Evolutionary conservation across 2,113 vertebrate species (phyloP), one percentile per base, ranked within the genome.

Genomic region (Beaufortia kweichowensis): DNA sequence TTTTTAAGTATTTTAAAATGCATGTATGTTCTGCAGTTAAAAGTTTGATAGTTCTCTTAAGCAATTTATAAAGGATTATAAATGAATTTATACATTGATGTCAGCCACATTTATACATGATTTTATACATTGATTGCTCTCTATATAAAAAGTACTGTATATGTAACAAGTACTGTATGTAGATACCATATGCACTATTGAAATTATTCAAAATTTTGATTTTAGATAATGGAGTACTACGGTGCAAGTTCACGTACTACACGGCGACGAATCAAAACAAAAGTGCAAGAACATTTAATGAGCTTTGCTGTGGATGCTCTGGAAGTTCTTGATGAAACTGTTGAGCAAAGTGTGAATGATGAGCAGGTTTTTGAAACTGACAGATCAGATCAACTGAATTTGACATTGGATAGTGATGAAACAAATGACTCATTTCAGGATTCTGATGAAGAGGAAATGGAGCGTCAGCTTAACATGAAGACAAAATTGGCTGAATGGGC

Each of bases 201-300:
- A 43, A 43, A 12, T 57, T 57, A 26, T 28, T 17, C 24, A 12
- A 5, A 60, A 28, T 60, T 60, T 60, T 31, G 57, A 31, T 60
- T 60, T 60, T 60, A 60, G 28, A 31, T 9, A 60, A 60, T 60
- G 57, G 57, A 31, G 8, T 33, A n/a, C 28, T 61, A 33, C 0
- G 28, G 59, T 61, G 28, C 28, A 61, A 31, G 59, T 61, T 29
- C 17, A n/a, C 28, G 17, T 61, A 61, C 15, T 31, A 61, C 59
- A 61, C 59, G 8, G 28, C 15, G 28, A 31, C 17, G 28, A 61
- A 61, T 61, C 59, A 31, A 61, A 61, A 61, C 59, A n/a, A 61
- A 61, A 31, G 59, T 61, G 28, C 59, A 61, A 61, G 59, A 61
- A 61, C 59, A 61, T 61, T 61, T 61, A 61, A 61, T 61, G 59